Conservation (phyloP, 2,888 invertebrate genomes). For the Lucinisca nassula region DNA sequence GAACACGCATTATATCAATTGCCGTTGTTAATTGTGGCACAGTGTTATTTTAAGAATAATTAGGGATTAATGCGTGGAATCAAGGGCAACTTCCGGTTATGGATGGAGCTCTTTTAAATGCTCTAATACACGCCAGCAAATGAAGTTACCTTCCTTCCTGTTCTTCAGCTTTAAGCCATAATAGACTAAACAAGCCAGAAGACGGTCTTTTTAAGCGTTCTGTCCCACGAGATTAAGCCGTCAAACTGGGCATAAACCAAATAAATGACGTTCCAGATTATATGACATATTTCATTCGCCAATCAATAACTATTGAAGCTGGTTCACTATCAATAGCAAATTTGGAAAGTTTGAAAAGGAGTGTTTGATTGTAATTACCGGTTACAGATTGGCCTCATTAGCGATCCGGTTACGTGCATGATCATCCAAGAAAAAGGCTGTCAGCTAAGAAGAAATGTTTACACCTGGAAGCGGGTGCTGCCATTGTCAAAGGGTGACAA, state of each 20-base stretch:
- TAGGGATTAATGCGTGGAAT: constrained; percentile 1
- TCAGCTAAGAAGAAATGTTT: too few relatives aligned
- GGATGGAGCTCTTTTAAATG: background rate
- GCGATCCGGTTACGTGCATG: background rate
- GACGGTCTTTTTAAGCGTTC: background rate
- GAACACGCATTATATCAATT: background rate
- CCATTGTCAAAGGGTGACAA: too few relatives aligned
- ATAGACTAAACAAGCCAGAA: background rate
- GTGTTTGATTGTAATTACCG: constrained; percentile 48
- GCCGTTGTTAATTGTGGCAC: background rate
- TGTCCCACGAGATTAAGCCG: constrained; percentile 15
- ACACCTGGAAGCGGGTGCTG: too few relatives aligned
- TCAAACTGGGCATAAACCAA: constrained; percentile 47
- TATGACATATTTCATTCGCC: constrained; percentile 29
- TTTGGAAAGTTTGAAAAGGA: constrained; percentile 27
- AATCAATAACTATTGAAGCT: constrained; percentile 54
- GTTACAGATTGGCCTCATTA: constrained; percentile 42
- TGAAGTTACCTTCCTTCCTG: constrained; percentile 6
- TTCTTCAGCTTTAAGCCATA: background rate
- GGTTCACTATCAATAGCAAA: constrained; percentile 26
- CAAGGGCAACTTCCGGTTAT: background rate
- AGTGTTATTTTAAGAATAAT: background rate
- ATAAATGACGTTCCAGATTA: constrained; percentile 46
- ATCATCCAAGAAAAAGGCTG: background rate
- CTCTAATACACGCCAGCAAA: constrained; percentile 1